Evolutionary conservation across 2,888 invertebrate species (phyloP).

Genomic region (Ochropleura leucogaster): DNA sequence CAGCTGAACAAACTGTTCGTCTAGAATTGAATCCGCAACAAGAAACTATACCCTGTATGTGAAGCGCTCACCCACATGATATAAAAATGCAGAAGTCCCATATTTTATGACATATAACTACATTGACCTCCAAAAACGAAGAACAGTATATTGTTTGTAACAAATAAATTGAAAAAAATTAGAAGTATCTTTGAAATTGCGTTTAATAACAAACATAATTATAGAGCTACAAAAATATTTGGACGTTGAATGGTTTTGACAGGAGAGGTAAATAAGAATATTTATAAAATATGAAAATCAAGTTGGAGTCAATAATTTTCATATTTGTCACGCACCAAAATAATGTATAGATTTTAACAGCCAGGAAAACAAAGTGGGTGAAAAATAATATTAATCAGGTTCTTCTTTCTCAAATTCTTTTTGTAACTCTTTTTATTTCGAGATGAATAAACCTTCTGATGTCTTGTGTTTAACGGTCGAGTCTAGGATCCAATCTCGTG

Average conservation of each 20-base stretch:
- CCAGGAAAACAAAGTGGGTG: not conserved
- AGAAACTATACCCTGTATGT: conserved; percentile 43
- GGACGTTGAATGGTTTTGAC: not conserved
- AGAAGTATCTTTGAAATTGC: not conserved
- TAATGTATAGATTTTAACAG: not conserved
- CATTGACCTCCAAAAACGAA: not conserved
- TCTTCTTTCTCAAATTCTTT: not conserved
- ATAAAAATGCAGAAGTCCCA: conserved; percentile 10
- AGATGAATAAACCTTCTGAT: conserved; percentile 25
- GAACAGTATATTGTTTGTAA: not conserved
- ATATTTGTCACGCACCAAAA: not conserved
- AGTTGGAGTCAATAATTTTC: not conserved
- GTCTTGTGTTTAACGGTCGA: not conserved
- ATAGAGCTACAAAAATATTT: not conserved
- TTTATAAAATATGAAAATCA: not conserved
- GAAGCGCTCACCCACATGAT: not conserved
- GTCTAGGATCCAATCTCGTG: conserved; percentile 58
- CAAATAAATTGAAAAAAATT: not conserved
- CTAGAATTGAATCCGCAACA: conserved; percentile 62
- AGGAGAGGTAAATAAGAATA: not conserved
- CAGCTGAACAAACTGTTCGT: conserved; percentile 62
- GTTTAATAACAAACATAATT: too few relatives aligned
- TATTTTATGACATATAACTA: not conserved
- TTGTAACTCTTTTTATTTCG: not conserved
- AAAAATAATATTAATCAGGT: not conserved